Evolutionary conservation across 2,113 vertebrate species (phyloP), one percentile per base, ranked within the genome.

Genomic region (Saguinus imperator): DNA sequence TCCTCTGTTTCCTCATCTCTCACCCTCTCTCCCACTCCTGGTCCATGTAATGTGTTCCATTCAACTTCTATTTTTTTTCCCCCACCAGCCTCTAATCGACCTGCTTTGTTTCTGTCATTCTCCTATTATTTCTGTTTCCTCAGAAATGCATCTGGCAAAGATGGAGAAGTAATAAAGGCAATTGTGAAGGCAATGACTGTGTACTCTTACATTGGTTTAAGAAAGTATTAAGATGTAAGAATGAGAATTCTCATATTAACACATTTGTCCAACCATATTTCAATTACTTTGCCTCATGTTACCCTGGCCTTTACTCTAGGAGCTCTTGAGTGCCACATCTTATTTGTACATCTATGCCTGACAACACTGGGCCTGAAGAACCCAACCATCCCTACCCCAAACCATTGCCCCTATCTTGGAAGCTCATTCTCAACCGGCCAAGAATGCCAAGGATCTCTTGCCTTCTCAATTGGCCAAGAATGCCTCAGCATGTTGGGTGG

Each of bases 11-110:
- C 6, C 12, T 3, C 3, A 90, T 61, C 2, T 43, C 55, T 79
- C 40, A 23, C 27, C 5, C 3, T 35, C 14, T 55, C 32, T 23
- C 37, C 8, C 16, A 23, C 10, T 0, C 21, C 8, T 1, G 1
- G 32, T n/a, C 23, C 48, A 1, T 50, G 23, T 75, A 80, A 61
- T 2, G 0, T 6, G 8, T 5, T 90, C 82, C 52, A 83, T 16
- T 75, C 21, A 43, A 16, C 11, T n/a, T 48, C 3, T 43, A 4
- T 50, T 88, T 75, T 40, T 40, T 87, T 27, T 86, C 14, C 5
- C 14, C 5, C 2, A 58, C 57, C 18, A 84, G 1, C 1, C 21
- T 75, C 20, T 68, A 50, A 68, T 35, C 5, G 3, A 82, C 17
- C 5, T 37, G 48, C 2, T 57, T 66, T 32, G 1, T 88, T 27